phyloP scores from a whole-genome alignment of 2,888 invertebrate genomes.

The Myopa tessellatipennis region DNA sequence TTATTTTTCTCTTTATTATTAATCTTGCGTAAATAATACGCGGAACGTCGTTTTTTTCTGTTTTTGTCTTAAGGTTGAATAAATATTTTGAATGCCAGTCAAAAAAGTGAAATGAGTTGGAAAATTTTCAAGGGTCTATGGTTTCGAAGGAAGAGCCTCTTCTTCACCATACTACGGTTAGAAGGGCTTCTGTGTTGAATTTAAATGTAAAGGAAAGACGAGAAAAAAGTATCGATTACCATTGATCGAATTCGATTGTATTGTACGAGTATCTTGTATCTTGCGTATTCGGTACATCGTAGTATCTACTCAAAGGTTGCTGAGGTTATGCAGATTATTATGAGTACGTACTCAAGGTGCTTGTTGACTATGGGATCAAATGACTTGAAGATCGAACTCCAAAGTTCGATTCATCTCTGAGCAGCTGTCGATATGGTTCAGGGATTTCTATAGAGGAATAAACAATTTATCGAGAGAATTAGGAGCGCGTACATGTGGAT shows the following conservation, averaged over 20 bases:
- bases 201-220: background rate
- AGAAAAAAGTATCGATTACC: constrained; percentile 29
- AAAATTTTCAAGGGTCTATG: constrained; percentile 7
- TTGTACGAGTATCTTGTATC: background rate
- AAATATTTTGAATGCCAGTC: constrained; percentile 33
- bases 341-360: background rate
- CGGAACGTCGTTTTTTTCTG: constrained; percentile 1
- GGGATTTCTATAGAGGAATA: background rate
- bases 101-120: constrained; percentile 35
- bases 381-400: background rate
- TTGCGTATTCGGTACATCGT: no score
- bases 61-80: constrained; percentile 10
- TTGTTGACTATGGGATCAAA: constrained; percentile 18
- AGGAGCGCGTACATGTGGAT: no score
- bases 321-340: background rate
- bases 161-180: background rate
- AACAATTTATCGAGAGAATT: no score
- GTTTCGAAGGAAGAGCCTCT: background rate
- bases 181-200: background rate
- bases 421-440: constrained; percentile 5
- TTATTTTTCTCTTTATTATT: background rate
- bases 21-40: constrained; percentile 33
- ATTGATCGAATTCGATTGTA: background rate
- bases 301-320: no score
- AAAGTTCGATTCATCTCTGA: background rate